A percentile compares a stretch with the other conserved stretches of the same genome.
Evolutionary conservation across 2,113 vertebrate species (phyloP).

Genomic region (Entomyzon cyanotis): DNA sequence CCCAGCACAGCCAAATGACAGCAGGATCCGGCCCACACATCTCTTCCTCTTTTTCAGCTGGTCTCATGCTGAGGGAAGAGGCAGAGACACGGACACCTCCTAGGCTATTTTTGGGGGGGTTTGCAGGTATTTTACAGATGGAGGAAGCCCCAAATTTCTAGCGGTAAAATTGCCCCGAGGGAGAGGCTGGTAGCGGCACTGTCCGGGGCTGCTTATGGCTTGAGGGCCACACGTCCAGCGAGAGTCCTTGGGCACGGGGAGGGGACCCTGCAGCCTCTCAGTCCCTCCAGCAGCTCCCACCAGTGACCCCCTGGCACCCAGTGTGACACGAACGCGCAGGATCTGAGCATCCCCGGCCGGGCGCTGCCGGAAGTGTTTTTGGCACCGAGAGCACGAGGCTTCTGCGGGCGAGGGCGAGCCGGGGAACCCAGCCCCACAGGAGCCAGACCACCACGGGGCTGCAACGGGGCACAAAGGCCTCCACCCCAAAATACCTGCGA

Average conservation of each 20-base stretch:
- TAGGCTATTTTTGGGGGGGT: not conserved
- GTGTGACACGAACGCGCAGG: not conserved
- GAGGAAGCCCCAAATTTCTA: not conserved
- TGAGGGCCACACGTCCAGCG: fast-evolving
- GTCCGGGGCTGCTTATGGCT: fast-evolving
- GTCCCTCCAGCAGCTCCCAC: not conserved
- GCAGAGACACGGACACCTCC: not conserved
- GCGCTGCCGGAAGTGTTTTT: not conserved
- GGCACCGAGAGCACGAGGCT: not conserved
- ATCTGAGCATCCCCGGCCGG: not conserved
- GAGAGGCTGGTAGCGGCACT: fast-evolving
- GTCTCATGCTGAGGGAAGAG: not conserved
- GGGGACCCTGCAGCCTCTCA: not conserved
- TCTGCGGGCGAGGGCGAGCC: fast-evolving
- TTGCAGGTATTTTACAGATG: fast-evolving
- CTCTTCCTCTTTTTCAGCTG: conserved; percentile 24
- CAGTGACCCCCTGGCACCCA: not conserved
- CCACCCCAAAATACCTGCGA: not conserved
- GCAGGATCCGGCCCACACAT: fast-evolving
- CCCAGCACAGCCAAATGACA: not conserved
- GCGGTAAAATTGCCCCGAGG: not conserved
- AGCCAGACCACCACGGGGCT: not conserved
- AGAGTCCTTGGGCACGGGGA: fast-evolving
- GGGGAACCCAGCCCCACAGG: not conserved
- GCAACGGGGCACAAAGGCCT: not conserved